phyloP scores from a whole-genome alignment of 1,140 invertebrate species.

The Drosophila prosaltans region DNA sequence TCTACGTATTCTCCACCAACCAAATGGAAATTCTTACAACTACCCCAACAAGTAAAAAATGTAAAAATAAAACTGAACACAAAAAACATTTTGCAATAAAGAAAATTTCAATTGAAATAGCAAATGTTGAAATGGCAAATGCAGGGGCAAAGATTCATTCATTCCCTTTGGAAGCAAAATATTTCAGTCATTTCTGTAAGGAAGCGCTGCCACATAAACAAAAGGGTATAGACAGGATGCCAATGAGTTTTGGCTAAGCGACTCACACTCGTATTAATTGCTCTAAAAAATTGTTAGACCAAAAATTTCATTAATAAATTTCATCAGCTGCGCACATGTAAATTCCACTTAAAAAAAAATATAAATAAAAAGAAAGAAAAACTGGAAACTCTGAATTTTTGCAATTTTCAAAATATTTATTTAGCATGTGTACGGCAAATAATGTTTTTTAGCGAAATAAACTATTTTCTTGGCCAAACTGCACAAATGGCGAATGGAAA shows the following conservation, averaged over 20 bases:
- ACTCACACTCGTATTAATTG: neutral
- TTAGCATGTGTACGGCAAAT: slow-evolving; percentile 1
- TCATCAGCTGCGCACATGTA: neutral
- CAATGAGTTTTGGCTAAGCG: neutral
- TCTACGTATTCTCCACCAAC: slow-evolving; percentile 39
- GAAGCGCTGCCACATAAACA: neutral
- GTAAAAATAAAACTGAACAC: slow-evolving; percentile 18
- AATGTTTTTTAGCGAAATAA: neutral
- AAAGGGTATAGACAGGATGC: neutral
- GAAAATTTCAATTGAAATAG: slow-evolving; percentile 76
- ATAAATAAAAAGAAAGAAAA: neutral
- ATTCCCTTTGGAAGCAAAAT: slow-evolving; percentile 15
- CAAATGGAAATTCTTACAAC: slow-evolving; percentile 61
- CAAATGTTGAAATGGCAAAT: neutral
- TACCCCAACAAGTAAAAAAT: slow-evolving; percentile 18
- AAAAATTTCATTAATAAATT: slow-evolving; percentile 8
- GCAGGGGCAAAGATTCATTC: too few species aligned
- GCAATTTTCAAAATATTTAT: neutral
- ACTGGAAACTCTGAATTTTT: neutral
- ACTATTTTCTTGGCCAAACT: slow-evolving; percentile 1
- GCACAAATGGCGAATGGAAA: neutral
- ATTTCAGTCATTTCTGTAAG: slow-evolving; percentile 53
- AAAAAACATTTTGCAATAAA: slow-evolving; percentile 66
- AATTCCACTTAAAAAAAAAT: neutral
- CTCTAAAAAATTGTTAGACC: neutral